Evolutionary conservation across 2,797 vertebrate species (phyloP).

Genomic region (Sebastes itinus): DNA sequence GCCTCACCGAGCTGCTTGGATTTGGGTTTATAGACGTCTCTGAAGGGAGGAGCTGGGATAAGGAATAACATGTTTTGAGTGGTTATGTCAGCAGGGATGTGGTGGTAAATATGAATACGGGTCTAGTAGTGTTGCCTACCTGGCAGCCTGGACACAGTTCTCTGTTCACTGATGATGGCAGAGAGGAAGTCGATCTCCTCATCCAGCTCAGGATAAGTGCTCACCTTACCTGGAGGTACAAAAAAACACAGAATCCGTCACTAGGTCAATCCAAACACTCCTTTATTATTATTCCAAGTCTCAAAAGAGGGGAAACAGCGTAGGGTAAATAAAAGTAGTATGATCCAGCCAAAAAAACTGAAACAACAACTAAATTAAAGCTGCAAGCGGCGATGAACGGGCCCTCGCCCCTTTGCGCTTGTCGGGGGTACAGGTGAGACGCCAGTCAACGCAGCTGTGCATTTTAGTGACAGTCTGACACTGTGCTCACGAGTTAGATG

Average conservation of each 20-base stretch:
- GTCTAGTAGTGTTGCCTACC: constrained; percentile 61
- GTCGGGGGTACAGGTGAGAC: too few species aligned
- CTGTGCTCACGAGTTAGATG: too few species aligned
- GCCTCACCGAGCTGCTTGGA: constrained; percentile 17
- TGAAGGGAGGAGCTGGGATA: constrained; percentile 37
- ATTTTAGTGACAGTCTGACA: too few species aligned
- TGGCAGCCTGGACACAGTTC: constrained; percentile 60
- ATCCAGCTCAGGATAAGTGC: constrained; percentile 80
- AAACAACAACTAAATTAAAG: not conserved
- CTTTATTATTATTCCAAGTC: not conserved
- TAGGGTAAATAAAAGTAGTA: not conserved
- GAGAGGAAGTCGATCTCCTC: constrained; percentile 91
- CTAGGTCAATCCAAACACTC: not conserved
- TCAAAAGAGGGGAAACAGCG: not conserved
- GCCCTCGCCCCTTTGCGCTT: too few species aligned
- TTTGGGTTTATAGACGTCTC: constrained; percentile 21
- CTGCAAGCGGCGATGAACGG: too few species aligned
- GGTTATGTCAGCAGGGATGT: not conserved
- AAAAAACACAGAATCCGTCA: not conserved
- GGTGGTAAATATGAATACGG: not conserved
- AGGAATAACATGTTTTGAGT: not conserved
- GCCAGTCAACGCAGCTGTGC: too few species aligned
- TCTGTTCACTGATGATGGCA: constrained; percentile 83
- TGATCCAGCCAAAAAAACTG: not conserved
- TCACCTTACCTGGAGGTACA: constrained; percentile 61